Evolutionary conservation across 2,797 vertebrate species (phyloP).

Genomic region (Antennarius maculatus): DNA sequence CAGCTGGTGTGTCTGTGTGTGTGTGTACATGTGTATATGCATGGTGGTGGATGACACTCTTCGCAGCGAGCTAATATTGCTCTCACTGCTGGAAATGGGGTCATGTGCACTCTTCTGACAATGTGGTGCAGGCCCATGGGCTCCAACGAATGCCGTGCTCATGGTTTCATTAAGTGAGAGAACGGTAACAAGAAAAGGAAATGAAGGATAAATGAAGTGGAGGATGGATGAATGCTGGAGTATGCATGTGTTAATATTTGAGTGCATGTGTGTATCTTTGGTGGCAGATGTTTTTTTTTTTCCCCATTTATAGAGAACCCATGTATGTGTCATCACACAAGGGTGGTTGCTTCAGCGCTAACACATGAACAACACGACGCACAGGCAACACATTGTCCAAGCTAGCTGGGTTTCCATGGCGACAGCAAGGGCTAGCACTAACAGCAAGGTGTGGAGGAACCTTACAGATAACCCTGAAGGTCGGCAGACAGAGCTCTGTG

Average conservation of each 20-base stretch:
- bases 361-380: slow-evolving; percentile 34
- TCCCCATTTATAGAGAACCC: slow-evolving; percentile 1
- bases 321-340: slow-evolving; percentile 7
- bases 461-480: slow-evolving; percentile 79
- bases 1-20: slow-evolving; percentile 57
- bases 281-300: not conserved
- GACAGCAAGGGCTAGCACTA: slow-evolving; percentile 59
- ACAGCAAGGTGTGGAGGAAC: slow-evolving; percentile 74
- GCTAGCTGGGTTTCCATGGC: slow-evolving; percentile 75
- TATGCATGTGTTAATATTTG: slow-evolving; percentile 30
- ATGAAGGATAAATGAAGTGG: slow-evolving; percentile 66
- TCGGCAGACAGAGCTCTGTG: slow-evolving; percentile 64
- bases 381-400: slow-evolving; percentile 64
- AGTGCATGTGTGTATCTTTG: not conserved
- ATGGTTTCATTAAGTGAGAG: slow-evolving; percentile 68
- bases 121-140: slow-evolving; percentile 54
- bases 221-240: slow-evolving; percentile 45
- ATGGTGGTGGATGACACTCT: slow-evolving; percentile 33
- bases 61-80: slow-evolving; percentile 67
- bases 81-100: slow-evolving; percentile 65
- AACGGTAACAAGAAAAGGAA: slow-evolving; percentile 42
- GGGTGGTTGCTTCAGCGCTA: slow-evolving; percentile 12
- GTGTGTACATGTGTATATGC: slow-evolving; percentile 1
- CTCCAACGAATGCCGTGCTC: slow-evolving; percentile 58
- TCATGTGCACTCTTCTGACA: slow-evolving; percentile 62